A percentile compares a stretch with the other conserved stretches of the same genome.
phyloP scores from a whole-genome alignment of 2,113 vertebrate genomes.

The Pterocles orientalis region DNA sequence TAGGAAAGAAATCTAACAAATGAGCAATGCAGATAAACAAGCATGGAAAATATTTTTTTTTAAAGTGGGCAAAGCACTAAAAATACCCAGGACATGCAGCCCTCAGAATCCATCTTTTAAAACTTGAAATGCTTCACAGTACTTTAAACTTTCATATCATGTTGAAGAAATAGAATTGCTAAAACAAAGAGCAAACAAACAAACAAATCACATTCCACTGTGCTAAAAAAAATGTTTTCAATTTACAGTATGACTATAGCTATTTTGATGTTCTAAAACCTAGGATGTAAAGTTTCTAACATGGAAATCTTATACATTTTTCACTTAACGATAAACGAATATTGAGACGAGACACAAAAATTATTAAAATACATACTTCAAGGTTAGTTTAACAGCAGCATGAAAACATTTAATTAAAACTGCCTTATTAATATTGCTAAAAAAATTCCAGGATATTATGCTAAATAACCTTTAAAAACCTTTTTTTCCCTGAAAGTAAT shows the following conservation, averaged over 20 bases:
- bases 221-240: background rate
- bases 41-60: slow-evolving; percentile 22
- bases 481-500: background rate
- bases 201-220: background rate
- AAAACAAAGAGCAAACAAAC: background rate
- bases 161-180: background rate
- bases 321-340: background rate
- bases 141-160: background rate
- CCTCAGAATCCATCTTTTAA: background rate
- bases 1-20: slow-evolving; percentile 75
- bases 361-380: background rate
- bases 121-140: background rate
- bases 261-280: background rate
- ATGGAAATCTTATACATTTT: background rate
- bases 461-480: background rate
- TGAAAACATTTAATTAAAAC: background rate
- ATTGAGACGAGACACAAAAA: background rate
- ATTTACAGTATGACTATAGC: background rate
- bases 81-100: slow-evolving; percentile 12
- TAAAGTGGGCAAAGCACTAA: slow-evolving; percentile 33
- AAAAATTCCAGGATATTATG: background rate
- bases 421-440: background rate
- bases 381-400: background rate
- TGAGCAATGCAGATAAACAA: slow-evolving; percentile 73
- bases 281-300: background rate